These are phyloP conservation scores for Neodon shergylaensis DNA, from an alignment of 2,113 vertebrate genomes.

Conservation along the genomic window DNA sequence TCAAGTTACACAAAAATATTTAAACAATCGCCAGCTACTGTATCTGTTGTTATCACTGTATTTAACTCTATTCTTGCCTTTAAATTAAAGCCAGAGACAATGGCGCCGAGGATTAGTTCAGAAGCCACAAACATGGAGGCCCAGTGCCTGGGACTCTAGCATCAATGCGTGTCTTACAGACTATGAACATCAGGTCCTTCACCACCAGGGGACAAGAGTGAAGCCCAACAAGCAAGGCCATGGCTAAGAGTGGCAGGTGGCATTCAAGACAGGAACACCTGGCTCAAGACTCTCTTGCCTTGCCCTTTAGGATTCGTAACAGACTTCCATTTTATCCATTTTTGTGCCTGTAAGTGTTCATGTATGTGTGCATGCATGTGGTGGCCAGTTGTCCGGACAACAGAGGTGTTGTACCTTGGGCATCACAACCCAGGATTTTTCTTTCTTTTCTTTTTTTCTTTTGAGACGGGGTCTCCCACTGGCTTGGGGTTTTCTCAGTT, in stretches of 20 bases:
- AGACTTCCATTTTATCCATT: not conserved
- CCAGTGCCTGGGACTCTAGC: not conserved
- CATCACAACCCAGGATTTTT: not conserved
- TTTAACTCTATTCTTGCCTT: not conserved
- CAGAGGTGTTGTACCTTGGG: not conserved
- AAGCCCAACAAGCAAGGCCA: not conserved
- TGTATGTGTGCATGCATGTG: not conserved
- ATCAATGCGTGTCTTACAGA: not conserved
- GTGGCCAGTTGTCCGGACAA: not conserved
- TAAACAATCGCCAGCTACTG: constrained; percentile 19
- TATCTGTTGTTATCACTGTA: not conserved
- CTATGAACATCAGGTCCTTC: not conserved
- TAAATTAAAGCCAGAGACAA: constrained; percentile 30
- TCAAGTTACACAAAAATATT: constrained; percentile 18
- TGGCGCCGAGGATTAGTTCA: not conserved
- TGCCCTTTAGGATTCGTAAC: not conserved
- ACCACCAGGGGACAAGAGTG: not conserved
- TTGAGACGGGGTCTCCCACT: not conserved
- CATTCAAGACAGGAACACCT: not conserved
- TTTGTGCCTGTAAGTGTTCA: no score
- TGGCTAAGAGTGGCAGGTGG: rapidly evolving
- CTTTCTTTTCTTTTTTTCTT: not conserved
- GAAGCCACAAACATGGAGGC: not conserved
- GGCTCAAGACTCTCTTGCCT: not conserved
- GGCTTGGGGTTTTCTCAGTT: not conserved